Evolutionary conservation across 2,797 vertebrate species (phyloP).

Genomic region (Threskiornis aethiopicus): DNA sequence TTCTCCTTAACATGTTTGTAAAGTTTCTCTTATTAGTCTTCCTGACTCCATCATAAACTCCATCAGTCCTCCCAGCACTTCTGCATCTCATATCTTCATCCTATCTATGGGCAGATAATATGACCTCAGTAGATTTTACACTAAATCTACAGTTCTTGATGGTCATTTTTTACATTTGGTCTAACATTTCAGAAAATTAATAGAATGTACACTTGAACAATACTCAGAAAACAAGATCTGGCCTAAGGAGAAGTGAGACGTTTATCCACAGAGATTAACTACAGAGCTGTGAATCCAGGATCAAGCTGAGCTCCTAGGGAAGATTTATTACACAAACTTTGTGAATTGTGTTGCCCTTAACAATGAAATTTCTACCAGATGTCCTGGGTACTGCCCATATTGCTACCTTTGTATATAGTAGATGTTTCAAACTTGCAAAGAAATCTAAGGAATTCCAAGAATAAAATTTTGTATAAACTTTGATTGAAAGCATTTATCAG

Average conservation of each 20-base stretch:
- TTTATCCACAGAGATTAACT: neutral
- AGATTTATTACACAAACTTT: neutral
- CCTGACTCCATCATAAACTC: neutral
- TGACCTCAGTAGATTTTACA: neutral
- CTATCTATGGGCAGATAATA: neutral
- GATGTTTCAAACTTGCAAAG: neutral
- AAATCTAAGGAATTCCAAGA: neutral
- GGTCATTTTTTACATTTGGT: neutral
- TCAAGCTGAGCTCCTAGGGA: neutral
- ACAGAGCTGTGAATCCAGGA: neutral
- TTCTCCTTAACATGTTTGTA: neutral
- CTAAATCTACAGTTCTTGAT: neutral
- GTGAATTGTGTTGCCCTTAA: neutral
- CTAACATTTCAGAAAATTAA: neutral
- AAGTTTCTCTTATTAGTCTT: neutral
- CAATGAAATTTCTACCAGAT: neutral
- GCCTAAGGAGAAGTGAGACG: neutral
- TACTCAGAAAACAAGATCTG: neutral
- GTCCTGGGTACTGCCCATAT: neutral
- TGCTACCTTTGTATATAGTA: neutral
- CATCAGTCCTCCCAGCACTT: neutral
- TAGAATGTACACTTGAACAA: neutral
- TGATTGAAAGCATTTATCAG: neutral
- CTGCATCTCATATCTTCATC: neutral
- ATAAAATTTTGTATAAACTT: neutral